Base-by-base conservation (phyloP, 2,113 vertebrate genomes). In the Brachionichthys hirsutus region DNA sequence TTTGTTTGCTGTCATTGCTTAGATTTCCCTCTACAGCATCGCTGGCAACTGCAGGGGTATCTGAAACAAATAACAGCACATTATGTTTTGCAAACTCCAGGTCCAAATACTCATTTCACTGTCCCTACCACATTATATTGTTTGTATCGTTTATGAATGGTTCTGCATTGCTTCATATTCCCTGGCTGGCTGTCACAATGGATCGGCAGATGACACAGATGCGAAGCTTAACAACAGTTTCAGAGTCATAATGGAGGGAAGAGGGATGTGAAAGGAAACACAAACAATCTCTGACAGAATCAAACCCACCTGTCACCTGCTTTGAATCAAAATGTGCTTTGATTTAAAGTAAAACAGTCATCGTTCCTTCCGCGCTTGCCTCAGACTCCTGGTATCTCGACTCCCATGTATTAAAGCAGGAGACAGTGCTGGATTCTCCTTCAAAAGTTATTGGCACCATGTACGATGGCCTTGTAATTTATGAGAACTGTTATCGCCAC, bases 381-480 rank as follows among this genome's bases (percentile, higher is more conserved):
- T 42, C 58, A 62, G 44, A 20, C 41, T 35, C 59, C 38, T 64
- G 53, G 20, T 48, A 38, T 73, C 54, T 70, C 24, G 42, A 51
- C 65, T 64, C 62, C 54, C 38, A 8, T 11, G 22, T 52, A 49
- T 47, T 19, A 60, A 58, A 60, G 57, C 35, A 63, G 56, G 44
- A 59, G 64, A 83, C 43, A 55, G 36, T n/a, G 12, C 17, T 30
- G 20, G 57, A 73, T 84, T 89, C 87, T 89, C 87, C 89, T 92
- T 87, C 84, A 90, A 86, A 90, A 83, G 87, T 88, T 89, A 90
- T 88, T 88, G 87, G 81, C 82, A 88, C 49, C 73, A 45, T 60
- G 75, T 80, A 88, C 84, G 87, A 78, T 76, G 80, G 77, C 78
- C 75, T 77, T 64, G 52, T 89, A 85, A 88, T 88, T 86, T 89